Percentiles rank a stretch among this genome's conserved stretches.
These are phyloP conservation scores for Maccullochella peelii DNA, from an alignment of 2,113 vertebrate species.

Conservation along the genomic window DNA sequence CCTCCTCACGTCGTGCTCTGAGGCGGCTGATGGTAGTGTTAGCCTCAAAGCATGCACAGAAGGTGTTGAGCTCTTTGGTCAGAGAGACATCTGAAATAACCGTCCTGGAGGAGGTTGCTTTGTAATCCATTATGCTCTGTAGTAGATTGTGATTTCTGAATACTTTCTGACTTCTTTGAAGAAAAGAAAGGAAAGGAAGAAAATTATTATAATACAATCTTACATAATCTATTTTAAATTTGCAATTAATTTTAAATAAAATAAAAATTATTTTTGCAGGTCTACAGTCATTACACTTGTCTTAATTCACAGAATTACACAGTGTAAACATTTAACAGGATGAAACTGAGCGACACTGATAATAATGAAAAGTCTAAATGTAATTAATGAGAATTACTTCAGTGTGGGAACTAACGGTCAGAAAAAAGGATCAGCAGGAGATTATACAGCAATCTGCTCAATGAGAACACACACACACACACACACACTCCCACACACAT, in stretches of 20 bases:
- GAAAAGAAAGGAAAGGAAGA: not conserved
- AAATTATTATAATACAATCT: not conserved
- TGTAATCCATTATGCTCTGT: too few relatives aligned
- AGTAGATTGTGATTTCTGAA: too few relatives aligned
- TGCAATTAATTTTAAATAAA: too few relatives aligned
- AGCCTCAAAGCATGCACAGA: too few relatives aligned
- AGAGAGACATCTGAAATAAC: too few relatives aligned
- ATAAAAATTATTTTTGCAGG: too few relatives aligned
- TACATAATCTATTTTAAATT: not conserved
- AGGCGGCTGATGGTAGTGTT: too few relatives aligned
- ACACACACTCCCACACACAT: conserved; percentile 28
- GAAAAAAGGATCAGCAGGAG: conserved; percentile 63
- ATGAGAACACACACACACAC: conserved; percentile 25
- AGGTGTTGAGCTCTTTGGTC: too few relatives aligned
- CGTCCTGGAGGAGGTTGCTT: too few relatives aligned
- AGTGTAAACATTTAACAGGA: conserved; percentile 5
- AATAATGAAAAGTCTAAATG: conserved; percentile 45
- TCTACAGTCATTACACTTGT: not conserved
- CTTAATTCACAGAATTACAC: conserved; percentile 2
- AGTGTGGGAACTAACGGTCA: conserved; percentile 48
- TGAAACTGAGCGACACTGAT: conserved; percentile 9
- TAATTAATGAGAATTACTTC: conserved; percentile 60
- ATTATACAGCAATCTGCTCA: conserved; percentile 73
- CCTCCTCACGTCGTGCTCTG: too few relatives aligned
- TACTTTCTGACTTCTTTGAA: not conserved